A percentile compares a stretch with the other conserved stretches of the same genome.
These are phyloP conservation scores for Drosophila phalerata DNA, from an alignment of 2,888 invertebrate genomes.

Conservation along the genomic window DNA sequence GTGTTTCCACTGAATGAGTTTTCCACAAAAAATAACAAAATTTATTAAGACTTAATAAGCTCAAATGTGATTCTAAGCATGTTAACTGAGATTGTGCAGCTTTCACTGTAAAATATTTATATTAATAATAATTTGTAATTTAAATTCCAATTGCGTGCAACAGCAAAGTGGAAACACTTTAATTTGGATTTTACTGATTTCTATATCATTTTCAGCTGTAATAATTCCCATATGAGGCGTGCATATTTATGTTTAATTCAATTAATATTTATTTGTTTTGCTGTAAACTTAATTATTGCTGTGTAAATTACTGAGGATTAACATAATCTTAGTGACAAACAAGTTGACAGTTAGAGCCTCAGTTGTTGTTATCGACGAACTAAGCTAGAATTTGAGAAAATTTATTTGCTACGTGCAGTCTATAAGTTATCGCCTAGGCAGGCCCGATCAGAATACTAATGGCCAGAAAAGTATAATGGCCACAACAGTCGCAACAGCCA, in stretches of 20 bases:
- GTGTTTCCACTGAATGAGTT: constrained; percentile 24
- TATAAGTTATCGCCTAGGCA: constrained; percentile 66
- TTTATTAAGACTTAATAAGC: constrained; percentile 7
- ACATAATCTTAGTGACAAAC: constrained; percentile 31
- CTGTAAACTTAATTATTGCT: constrained; percentile 49
- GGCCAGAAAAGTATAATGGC: constrained; percentile 36
- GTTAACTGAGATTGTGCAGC: constrained; percentile 1
- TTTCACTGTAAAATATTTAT: neutral
- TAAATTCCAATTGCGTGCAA: neutral
- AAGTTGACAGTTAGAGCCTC: constrained; percentile 24
- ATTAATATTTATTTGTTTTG: constrained; percentile 50
- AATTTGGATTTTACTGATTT: constrained; percentile 10
- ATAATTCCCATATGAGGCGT: constrained; percentile 26
- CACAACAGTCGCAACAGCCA: constrained; percentile 27
- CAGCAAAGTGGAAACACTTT: constrained; percentile 17
- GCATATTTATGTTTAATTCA: constrained; percentile 37
- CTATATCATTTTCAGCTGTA: constrained; percentile 30
- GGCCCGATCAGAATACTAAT: constrained; percentile 62
- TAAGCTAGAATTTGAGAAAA: constrained; percentile 58
- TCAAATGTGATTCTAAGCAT: constrained; percentile 1
- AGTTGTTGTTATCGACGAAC: constrained; percentile 42
- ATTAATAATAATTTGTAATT: neutral
- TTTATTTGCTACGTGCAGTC: constrained; percentile 70
- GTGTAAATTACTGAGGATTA: constrained; percentile 60
- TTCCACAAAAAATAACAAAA: constrained; percentile 3